Percentiles rank a stretch among this genome's conserved stretches.
Evolutionary conservation across 1,140 invertebrate species (phyloP).

Genomic region (Bombus haemorrhoidalis): DNA sequence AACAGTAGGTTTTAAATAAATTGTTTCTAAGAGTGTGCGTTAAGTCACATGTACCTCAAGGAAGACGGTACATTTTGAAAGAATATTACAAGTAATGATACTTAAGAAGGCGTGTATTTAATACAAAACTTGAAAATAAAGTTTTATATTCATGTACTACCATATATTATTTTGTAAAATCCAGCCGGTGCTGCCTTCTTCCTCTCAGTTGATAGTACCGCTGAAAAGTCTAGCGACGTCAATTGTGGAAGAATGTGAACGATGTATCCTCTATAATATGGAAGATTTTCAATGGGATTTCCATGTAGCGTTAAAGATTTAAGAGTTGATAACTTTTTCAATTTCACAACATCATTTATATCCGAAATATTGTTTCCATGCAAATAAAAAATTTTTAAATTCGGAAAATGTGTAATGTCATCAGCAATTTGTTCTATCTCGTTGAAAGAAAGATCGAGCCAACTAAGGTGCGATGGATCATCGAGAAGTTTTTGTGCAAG

Average conservation of each 20-base stretch:
- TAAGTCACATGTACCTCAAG: constrained; percentile 34
- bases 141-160: constrained; percentile 62
- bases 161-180: constrained; percentile 69
- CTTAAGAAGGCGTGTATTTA: constrained; percentile 45
- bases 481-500: constrained; percentile 78
- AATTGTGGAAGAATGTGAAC: constrained; percentile 82
- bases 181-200: constrained; percentile 70
- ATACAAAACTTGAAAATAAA: constrained; percentile 60
- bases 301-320: constrained; percentile 83
- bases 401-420: constrained; percentile 74
- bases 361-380: constrained; percentile 83
- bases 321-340: constrained; percentile 78
- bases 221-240: constrained; percentile 81
- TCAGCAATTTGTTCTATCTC: constrained; percentile 80
- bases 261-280: constrained; percentile 80
- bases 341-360: constrained; percentile 77
- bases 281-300: constrained; percentile 81
- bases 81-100: constrained; percentile 58
- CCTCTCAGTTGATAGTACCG: constrained; percentile 73
- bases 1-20: constrained; percentile 35
- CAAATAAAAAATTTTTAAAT: constrained; percentile 81
- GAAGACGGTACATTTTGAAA: constrained; percentile 53
- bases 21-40: constrained; percentile 3
- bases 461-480: constrained; percentile 78
- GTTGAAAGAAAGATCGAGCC: constrained; percentile 84